These are phyloP conservation scores for Microctenopoma stevenorrisi DNA, from an alignment of 2,797 vertebrate genomes.

Conservation along the genomic window DNA sequence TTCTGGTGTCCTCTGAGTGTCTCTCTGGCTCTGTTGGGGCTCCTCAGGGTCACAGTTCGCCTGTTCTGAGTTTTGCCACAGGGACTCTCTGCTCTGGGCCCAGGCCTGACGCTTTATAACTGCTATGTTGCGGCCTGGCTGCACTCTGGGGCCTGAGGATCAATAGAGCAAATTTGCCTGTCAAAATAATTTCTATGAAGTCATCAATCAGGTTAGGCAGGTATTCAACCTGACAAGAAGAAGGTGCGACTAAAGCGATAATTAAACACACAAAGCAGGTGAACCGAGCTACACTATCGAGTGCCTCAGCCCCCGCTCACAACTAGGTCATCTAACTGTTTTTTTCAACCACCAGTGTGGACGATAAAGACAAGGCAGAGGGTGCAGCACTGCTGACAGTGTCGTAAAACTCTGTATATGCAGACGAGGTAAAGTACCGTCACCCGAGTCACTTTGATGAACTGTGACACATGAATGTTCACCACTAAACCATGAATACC, in stretches of 20 bases:
- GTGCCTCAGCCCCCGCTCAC: not conserved
- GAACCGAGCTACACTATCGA: not conserved
- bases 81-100: slow-evolving; percentile 73
- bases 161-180: slow-evolving; percentile 20
- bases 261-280: slow-evolving; percentile 12
- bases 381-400: not conserved
- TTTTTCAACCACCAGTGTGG: not conserved
- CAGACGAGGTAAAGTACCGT: not conserved
- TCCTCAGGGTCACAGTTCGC: slow-evolving; percentile 22
- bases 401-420: not conserved
- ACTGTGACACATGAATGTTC: too few relatives aligned
- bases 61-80: slow-evolving; percentile 54
- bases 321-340: not conserved
- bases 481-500: too few relatives aligned
- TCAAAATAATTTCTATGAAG: slow-evolving; percentile 1
- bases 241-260: slow-evolving; percentile 28
- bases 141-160: slow-evolving; percentile 48
- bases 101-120: slow-evolving; percentile 65
- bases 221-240: slow-evolving; percentile 26
- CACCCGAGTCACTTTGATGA: too few relatives aligned
- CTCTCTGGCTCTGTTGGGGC: slow-evolving; percentile 25
- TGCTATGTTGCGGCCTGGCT: slow-evolving; percentile 43
- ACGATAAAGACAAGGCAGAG: slow-evolving; percentile 4
- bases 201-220: slow-evolving; percentile 41
- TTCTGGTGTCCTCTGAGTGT: slow-evolving; percentile 33